Conservation (phyloP, 2,888 invertebrate species). For the Charanyca ferruginea region DNA sequence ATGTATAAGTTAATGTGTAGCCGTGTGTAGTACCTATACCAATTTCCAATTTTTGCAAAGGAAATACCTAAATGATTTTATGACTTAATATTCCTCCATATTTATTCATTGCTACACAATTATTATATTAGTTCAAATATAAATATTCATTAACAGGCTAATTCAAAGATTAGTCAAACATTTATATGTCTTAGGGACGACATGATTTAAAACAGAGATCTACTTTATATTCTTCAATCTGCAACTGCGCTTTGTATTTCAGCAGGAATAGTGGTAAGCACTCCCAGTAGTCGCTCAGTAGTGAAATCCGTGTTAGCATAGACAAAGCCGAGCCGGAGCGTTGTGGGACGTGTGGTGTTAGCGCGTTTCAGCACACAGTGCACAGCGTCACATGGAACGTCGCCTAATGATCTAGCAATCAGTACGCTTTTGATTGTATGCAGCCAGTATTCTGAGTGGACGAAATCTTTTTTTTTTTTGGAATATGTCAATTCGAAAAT, state of each 20-base stretch:
- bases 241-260: constrained; percentile 1
- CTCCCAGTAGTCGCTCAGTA: constrained; percentile 25
- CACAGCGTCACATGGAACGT: constrained; percentile 15
- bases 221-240: constrained; percentile 1
- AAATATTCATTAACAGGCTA: too few species aligned
- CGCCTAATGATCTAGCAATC: constrained; percentile 55
- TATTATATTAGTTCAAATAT: too few species aligned
- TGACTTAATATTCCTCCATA: too few species aligned
- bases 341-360: constrained; percentile 45
- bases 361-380: constrained; percentile 18
- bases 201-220: not conserved
- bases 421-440: constrained; percentile 31
- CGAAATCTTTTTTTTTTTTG: not conserved
- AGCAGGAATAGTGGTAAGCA: constrained; percentile 15
- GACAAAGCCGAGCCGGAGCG: constrained; percentile 40
- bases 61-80: too few species aligned
- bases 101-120: too few species aligned
- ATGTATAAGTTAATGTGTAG: too few species aligned
- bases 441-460: constrained; percentile 15
- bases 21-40: too few species aligned
- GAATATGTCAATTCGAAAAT: not conserved
- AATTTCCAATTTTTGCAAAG: too few species aligned
- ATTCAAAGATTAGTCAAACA: not conserved
- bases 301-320: constrained; percentile 45
- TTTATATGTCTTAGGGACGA: too few species aligned